These are phyloP conservation scores for Bergia puertoricense DNA, from an alignment of 92 coral and sea anemone species.

Conservation along the genomic window DNA sequence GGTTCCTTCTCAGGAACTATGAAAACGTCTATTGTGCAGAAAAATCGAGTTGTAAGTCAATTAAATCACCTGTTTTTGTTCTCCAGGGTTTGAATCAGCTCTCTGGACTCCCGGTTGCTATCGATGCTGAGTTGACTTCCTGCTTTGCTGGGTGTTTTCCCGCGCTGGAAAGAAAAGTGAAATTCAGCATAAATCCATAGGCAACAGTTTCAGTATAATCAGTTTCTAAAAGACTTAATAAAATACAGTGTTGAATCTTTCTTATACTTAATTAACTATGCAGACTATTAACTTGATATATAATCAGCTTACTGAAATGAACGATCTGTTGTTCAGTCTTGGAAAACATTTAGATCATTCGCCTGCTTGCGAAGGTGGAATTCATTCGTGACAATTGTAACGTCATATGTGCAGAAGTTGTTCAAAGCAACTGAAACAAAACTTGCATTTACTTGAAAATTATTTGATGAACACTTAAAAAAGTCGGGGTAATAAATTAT, in stretches of 20 bases:
- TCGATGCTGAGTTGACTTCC: conserved; percentile 84
- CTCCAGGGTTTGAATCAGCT: conserved; percentile 87
- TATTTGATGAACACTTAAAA: too few relatives aligned
- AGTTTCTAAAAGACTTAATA: neutral
- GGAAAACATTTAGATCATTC: too few relatives aligned
- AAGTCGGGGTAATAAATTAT: too few relatives aligned
- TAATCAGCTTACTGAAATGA: too few relatives aligned
- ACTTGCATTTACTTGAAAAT: too few relatives aligned
- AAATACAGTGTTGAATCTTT: neutral
- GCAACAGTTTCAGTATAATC: neutral
- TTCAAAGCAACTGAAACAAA: too few relatives aligned
- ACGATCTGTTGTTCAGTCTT: neutral
- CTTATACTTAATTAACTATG: neutral
- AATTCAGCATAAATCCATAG: neutral
- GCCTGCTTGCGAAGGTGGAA: too few relatives aligned
- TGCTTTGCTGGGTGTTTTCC: conserved; percentile 57
- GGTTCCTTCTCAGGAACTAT: too few relatives aligned
- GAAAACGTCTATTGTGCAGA: too few relatives aligned
- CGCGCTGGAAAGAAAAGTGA: conserved; percentile 22
- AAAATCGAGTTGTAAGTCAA: neutral
- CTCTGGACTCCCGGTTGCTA: conserved; percentile 87
- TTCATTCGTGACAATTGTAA: too few relatives aligned
- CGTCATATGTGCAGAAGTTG: too few relatives aligned
- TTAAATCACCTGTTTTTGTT: conserved; percentile 81
- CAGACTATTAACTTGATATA: neutral